Conservation (phyloP, 2,113 vertebrate genomes). For the Pterocles orientalis region DNA sequence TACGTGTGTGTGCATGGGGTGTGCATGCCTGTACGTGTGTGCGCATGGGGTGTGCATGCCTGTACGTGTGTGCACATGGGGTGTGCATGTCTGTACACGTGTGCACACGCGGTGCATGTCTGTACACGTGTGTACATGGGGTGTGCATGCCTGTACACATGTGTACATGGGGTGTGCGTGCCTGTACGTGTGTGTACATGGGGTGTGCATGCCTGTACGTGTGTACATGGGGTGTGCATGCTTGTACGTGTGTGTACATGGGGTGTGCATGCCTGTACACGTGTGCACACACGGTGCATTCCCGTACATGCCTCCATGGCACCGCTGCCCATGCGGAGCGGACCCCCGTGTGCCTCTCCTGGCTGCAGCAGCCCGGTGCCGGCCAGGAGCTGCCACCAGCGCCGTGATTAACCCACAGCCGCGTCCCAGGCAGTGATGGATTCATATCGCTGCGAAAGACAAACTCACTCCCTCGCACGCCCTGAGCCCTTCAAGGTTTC, state of each 20-base stretch:
- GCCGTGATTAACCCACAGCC: not conserved
- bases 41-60: rapidly evolving
- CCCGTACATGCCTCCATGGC: rapidly evolving
- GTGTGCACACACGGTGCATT: not conserved
- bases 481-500: not conserved
- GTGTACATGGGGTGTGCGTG: rapidly evolving
- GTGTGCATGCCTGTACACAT: rapidly evolving
- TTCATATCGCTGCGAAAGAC: not conserved
- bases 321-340: not conserved
- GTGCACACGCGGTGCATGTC: not conserved
- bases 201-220: rapidly evolving
- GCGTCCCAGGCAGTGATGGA: not conserved
- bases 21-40: not conserved
- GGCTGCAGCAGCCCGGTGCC: not conserved
- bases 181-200: not conserved
- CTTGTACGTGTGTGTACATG: too few species aligned
- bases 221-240: too few species aligned
- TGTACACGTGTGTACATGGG: rapidly evolving
- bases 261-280: rapidly evolving
- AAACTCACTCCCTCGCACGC: not conserved
- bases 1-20: rapidly evolving
- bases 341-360: not conserved
- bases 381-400: not conserved
- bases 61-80: not conserved
- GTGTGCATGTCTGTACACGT: too few species aligned